Conservation (phyloP, 2,113 vertebrate genomes). For the Mionectes macconnelli region DNA sequence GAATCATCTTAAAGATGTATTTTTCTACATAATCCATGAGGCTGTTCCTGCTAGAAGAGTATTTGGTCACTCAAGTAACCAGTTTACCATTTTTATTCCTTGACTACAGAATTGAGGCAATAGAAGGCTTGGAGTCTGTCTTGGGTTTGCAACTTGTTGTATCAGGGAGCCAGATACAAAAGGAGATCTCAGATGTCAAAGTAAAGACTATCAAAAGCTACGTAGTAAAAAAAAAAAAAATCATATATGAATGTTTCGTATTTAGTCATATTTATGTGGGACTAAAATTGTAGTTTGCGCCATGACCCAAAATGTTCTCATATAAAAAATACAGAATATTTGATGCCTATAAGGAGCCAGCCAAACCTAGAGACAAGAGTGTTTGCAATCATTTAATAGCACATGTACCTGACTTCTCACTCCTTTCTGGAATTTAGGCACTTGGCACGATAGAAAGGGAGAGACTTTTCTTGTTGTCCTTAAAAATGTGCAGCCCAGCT, state of each 20-base stretch:
- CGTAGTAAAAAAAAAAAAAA: background rate
- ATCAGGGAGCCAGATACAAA: background rate
- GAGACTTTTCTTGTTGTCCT: background rate
- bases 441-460: background rate
- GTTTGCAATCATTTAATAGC: background rate
- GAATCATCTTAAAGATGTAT: background rate
- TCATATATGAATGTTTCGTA: background rate
- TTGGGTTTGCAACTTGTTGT: background rate
- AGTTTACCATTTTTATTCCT: background rate
- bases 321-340: background rate
- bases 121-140: background rate
- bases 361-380: background rate
- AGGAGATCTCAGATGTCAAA: background rate
- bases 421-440: background rate
- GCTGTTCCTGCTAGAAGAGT: background rate
- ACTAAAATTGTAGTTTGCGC: background rate
- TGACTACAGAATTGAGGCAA: background rate
- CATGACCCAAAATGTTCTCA: background rate
- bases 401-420: background rate
- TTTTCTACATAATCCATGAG: background rate
- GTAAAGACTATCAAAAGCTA: background rate
- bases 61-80: background rate
- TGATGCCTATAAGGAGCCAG: background rate
- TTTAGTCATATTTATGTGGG: background rate
- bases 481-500: background rate